phyloP scores from a whole-genome alignment of 2,113 vertebrate genomes.

The Archocentrus centrarchus region DNA sequence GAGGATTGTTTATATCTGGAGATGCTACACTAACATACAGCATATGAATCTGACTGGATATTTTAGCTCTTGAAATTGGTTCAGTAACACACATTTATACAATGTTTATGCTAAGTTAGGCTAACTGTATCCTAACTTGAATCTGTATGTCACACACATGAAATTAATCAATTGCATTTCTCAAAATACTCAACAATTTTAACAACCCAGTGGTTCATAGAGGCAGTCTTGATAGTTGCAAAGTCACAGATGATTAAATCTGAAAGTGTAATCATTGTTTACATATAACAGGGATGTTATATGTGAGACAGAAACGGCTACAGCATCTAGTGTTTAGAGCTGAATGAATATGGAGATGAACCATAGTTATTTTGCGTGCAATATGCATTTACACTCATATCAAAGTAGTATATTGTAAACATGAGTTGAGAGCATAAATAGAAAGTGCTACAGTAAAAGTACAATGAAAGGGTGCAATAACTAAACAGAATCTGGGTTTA shows the following conservation, averaged over 20 bases:
- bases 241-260: too few species aligned
- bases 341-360: not conserved
- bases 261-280: too few species aligned
- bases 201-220: too few species aligned
- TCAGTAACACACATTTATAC: not conserved
- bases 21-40: not conserved
- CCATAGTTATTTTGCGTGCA: too few species aligned
- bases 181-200: too few species aligned
- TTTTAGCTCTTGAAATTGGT: not conserved
- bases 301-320: not conserved
- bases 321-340: not conserved
- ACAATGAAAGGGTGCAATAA: not conserved
- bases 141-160: not conserved
- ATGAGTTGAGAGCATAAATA: not conserved
- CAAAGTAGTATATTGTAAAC: not conserved
- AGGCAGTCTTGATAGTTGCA: too few species aligned
- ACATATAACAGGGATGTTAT: too few species aligned
- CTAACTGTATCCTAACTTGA: not conserved
- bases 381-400: not conserved
- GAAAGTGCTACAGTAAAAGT: not conserved
- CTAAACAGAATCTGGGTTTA: constrained; percentile 3
- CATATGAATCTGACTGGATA: not conserved
- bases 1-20: not conserved
- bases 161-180: not conserved
- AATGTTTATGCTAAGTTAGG: not conserved